Evolutionary conservation across 2,888 invertebrate species (phyloP).

Genomic region (Teleiodes luculella): DNA sequence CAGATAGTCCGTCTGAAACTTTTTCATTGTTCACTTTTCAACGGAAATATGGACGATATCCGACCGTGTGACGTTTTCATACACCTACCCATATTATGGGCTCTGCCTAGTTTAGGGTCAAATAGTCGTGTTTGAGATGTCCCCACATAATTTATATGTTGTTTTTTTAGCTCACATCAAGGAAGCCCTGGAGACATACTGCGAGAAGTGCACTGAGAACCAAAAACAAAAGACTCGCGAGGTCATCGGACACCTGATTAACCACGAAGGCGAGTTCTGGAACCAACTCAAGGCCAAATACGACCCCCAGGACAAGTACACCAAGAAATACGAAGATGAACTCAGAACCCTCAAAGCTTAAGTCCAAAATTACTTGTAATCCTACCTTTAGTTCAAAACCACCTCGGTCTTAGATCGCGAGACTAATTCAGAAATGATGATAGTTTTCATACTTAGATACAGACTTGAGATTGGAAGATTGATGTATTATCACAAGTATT

Average conservation of each 20-base stretch:
- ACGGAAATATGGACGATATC: too few species aligned
- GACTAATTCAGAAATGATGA: not conserved
- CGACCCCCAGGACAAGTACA: conserved; percentile 45
- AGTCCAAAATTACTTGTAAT: not conserved
- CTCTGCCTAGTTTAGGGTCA: too few species aligned
- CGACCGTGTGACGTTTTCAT: too few species aligned
- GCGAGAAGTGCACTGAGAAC: conserved; percentile 40
- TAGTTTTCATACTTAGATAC: not conserved
- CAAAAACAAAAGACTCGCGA: conserved; percentile 34
- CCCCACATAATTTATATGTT: not conserved
- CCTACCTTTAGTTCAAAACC: not conserved
- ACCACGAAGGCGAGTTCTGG: conserved; percentile 46
- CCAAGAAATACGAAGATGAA: conserved; percentile 40
- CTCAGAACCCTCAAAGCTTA: conserved; percentile 26
- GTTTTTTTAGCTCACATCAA: conserved; percentile 42
- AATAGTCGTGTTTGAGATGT: too few species aligned
- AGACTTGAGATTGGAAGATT: not conserved
- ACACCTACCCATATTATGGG: too few species aligned
- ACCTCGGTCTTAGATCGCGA: not conserved
- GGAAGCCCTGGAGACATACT: conserved; percentile 48
- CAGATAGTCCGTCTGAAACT: too few species aligned
- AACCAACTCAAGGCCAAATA: conserved; percentile 45
- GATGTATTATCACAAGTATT: conserved; percentile 8
- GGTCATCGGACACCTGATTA: conserved; percentile 48
- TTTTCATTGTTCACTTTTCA: too few species aligned